Conservation (phyloP, 2,888 invertebrate genomes). For the Drosophila engyochracea region DNA sequence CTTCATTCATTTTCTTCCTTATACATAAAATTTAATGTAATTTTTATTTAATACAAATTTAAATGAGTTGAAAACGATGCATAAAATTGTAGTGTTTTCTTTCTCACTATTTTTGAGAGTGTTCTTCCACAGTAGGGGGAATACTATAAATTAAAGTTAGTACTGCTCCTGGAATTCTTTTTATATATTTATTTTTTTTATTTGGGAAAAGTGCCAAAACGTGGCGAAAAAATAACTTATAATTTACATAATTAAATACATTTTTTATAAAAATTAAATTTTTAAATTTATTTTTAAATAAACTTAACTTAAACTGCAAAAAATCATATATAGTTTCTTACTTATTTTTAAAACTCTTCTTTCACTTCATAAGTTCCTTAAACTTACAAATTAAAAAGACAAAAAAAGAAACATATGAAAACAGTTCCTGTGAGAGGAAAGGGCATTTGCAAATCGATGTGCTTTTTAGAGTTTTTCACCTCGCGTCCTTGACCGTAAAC, state of each 20-base stretch:
- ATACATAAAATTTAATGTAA: background rate
- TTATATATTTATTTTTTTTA: background rate
- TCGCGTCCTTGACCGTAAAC: slow-evolving; percentile 73
- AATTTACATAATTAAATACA: background rate
- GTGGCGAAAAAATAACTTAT: background rate
- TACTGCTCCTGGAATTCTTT: background rate
- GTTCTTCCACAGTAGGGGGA: no score
- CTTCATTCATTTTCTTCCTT: background rate
- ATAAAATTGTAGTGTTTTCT: background rate
- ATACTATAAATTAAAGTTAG: background rate
- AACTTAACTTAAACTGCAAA: background rate
- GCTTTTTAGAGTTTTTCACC: slow-evolving; percentile 23
- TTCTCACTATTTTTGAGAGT: background rate
- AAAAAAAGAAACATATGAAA: background rate
- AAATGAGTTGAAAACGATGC: background rate
- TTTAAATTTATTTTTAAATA: background rate
- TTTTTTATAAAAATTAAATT: background rate
- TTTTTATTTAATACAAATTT: background rate
- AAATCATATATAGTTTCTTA: background rate
- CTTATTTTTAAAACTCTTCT: background rate
- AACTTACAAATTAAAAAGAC: background rate
- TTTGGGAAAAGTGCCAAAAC: background rate
- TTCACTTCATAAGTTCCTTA: background rate
- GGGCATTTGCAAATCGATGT: slow-evolving; percentile 6
- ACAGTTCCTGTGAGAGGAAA: background rate